Evolutionary conservation across 2,113 vertebrate genomes (phyloP).

Genomic region (Callocephalon fimbriatum): DNA sequence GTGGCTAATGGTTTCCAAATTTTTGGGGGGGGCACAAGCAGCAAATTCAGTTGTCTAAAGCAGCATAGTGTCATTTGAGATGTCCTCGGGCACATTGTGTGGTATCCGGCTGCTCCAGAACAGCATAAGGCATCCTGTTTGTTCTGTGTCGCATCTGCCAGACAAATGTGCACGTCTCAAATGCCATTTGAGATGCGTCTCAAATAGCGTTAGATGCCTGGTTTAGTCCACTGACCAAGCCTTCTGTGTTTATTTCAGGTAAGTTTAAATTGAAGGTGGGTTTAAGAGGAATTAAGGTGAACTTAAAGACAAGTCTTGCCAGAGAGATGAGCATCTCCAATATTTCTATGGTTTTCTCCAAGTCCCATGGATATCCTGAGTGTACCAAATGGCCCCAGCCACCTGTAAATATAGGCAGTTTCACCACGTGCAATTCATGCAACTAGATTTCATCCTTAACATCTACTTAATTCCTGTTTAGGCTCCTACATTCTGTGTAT

Average conservation of each 20-base stretch:
- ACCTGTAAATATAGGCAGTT: not conserved
- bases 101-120: not conserved
- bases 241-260: not conserved
- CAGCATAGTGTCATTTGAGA: not conserved
- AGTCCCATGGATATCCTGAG: not conserved
- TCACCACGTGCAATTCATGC: not conserved
- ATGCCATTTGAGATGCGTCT: not conserved
- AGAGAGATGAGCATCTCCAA: not conserved
- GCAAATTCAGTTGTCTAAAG: not conserved
- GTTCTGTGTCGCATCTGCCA: not conserved
- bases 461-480: not conserved
- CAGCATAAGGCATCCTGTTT: not conserved
- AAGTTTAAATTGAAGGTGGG: not conserved
- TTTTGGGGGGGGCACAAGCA: not conserved
- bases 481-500: not conserved
- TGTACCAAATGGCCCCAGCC: not conserved
- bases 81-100: not conserved
- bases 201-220: not conserved
- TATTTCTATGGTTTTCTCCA: not conserved
- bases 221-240: not conserved
- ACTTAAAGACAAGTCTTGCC: not conserved
- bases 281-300: not conserved
- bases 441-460: not conserved
- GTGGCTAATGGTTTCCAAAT: not conserved
- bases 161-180: not conserved